Percentiles rank a stretch among this genome's conserved stretches.
These are phyloP conservation scores for Penaeus indicus DNA, from an alignment of 1,140 invertebrate genomes.

Conservation along the genomic window DNA sequence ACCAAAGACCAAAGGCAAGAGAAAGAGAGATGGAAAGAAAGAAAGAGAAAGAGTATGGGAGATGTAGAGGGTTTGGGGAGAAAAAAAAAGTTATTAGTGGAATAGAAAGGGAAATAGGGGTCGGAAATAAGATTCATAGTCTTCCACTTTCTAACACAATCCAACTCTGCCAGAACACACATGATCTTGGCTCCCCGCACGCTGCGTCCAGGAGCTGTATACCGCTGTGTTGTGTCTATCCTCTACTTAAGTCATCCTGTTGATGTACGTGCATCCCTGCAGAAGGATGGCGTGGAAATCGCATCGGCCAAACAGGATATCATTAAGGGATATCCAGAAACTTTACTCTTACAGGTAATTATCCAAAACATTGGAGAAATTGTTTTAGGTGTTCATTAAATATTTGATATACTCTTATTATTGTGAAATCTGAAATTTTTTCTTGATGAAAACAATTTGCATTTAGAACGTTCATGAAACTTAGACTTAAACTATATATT, in stretches of 20 bases:
- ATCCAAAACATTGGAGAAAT: too few relatives aligned
- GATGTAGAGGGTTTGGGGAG: too few relatives aligned
- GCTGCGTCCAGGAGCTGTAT: conserved; percentile 70
- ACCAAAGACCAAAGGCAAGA: too few relatives aligned
- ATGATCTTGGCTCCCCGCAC: conserved; percentile 69
- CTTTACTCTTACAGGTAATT: conserved; percentile 69
- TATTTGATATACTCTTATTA: background rate
- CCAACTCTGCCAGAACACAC: conserved; percentile 68
- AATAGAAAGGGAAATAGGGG: background rate
- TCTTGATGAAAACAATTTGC: too few relatives aligned
- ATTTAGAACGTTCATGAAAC: too few relatives aligned
- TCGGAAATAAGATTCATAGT: too few relatives aligned
- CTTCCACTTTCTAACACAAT: background rate
- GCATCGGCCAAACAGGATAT: conserved; percentile 67
- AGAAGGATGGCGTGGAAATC: conserved; percentile 70
- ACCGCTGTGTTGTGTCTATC: conserved; percentile 69
- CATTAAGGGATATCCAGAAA: conserved; percentile 67
- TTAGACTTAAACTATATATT: too few relatives aligned
- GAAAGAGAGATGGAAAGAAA: too few relatives aligned
- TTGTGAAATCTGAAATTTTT: background rate
- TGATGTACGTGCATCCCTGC: conserved; percentile 69
- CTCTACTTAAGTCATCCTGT: conserved; percentile 66
- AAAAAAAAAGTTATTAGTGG: too few relatives aligned
- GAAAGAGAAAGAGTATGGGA: too few relatives aligned
- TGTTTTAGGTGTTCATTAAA: too few relatives aligned